Percentiles rank a stretch among this genome's conserved stretches.
Conservation (phyloP, 1,140 invertebrate species). For the Trichomalopsis sarcophagae region DNA sequence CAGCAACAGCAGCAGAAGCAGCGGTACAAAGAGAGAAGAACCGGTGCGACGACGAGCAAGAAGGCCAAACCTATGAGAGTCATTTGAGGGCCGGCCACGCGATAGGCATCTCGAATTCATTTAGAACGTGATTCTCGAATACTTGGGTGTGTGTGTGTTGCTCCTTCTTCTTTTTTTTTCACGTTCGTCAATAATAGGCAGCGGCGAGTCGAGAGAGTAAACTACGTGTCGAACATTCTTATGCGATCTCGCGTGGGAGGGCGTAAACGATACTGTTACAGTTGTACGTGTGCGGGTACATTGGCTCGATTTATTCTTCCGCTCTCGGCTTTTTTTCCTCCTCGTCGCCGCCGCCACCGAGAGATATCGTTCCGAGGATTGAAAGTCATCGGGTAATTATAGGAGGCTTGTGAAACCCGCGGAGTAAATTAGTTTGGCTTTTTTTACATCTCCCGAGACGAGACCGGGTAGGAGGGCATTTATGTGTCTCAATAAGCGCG, state of each 20-base stretch:
- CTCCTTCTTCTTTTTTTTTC: background rate
- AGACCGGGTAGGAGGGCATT: background rate
- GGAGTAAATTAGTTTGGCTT: conserved; percentile 38
- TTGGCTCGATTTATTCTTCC: conserved; percentile 35
- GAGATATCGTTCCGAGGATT: background rate
- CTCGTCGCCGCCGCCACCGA: background rate
- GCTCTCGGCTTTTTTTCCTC: background rate
- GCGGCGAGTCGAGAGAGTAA: conserved; percentile 30
- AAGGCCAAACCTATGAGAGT: conserved; percentile 10
- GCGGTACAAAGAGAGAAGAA: conserved; percentile 12
- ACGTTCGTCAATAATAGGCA: background rate
- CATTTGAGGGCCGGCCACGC: conserved; percentile 20
- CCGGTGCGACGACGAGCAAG: background rate
- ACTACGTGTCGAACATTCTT: conserved; percentile 48
- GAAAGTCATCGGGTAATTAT: conserved; percentile 50
- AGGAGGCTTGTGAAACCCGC: background rate
- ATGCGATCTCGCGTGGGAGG: conserved; percentile 40
- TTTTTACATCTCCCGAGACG: background rate
- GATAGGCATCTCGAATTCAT: conserved; percentile 44
- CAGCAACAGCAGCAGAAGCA: background rate
- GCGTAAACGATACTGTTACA: conserved; percentile 46
- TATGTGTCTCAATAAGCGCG: background rate
- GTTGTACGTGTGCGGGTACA: background rate
- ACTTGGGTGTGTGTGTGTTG: background rate
- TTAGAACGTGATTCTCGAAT: conserved; percentile 44